Base-by-base conservation (phyloP, 1,140 invertebrate species). In the Bombus pyrosoma region DNA sequence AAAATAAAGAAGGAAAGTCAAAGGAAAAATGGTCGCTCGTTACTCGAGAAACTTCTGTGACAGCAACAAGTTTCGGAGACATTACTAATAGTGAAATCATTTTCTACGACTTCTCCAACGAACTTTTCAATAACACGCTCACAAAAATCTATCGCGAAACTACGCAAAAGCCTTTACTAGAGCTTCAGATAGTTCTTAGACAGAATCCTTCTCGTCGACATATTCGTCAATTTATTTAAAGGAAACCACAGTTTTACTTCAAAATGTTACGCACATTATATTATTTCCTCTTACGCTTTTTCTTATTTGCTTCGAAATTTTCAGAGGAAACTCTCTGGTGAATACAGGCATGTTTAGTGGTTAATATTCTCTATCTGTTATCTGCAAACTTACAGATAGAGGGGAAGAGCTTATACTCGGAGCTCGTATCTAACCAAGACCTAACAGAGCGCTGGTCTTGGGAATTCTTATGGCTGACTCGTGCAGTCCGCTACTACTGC, bases 401-500 rank as follows among this genome's bases (percentile, higher is more conserved):
- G 59, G 12, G 15, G 34, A 41, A 18, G 12, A 22, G 43, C 74
- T 66, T 77, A 68, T 83, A 69, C 39, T 53, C 37, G 3, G 34
- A 39, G 62, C 43, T 83, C 62, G 73, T 83, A 83, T 83, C 47
- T 81, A 62, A 73, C 68, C 80, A 37, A 73, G 69, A 73, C 69
- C 62, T 68, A 53, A 77, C 62, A 22, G 34, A 77, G 43, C 53
- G 34, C 74, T 68, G n/a, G 73, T 18, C 62, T 77, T 68, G 6
- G 73, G 73, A 83, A 83, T 83, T 77, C 81, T 83, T 83, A 83
- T 83, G 81, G 81, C 81, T 83, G 81, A 83, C 81, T 83, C 73
- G 74, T 83, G 74, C 81, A 77, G 73, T 77, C 81, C 62, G 18
- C 59, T 83, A 77, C 81, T 73, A 83, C 73, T 83, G 74, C 34